Evolutionary conservation across 2,888 invertebrate genomes (phyloP), one percentile per base, ranked within the genome.

Genomic region (Agrochola circellaris): DNA sequence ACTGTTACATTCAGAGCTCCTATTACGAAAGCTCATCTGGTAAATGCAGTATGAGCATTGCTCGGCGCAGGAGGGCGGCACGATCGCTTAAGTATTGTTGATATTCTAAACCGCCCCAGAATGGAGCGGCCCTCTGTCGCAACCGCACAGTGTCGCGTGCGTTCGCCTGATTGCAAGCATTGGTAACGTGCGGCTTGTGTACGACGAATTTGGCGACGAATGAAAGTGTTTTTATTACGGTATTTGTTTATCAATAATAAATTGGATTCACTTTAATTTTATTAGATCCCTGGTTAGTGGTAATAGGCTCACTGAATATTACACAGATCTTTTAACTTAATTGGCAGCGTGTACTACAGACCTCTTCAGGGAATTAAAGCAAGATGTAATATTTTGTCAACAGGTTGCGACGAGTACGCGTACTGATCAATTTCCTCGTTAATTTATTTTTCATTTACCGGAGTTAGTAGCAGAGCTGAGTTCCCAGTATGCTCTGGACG

Each of bases 91-190:
- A 95, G 93, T 93, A 94, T 94, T 96, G 95, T 95, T 95, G 94
- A 94, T 96, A 95, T 95, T 95, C 95, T 94, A 93, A 95, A 94
- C 94, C 93, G 88, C 93, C 93, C 93, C 91, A 89, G 92, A 91
- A 90, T 89, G 89, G 81, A 80, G 89, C 86, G 88, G 90, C 86
- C 90, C 92, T 91, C 88, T 92, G 93, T 94, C 89, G 95, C 92
- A 93, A 95, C 95, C 95, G 89, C 95, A 94, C 91, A 92, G 89
- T 91, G 93, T 93, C 94, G 94, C 94, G 92, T 94, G 94, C 93
- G 92, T 92, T 90, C 88, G 92, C 91, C 92, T 94, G 95, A 95
- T 95, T 95, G 94, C 94, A 93, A 93, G 93, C 90, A 91, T 91
- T 91, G 87, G 88, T 90, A 84, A 87, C 34, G 91, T 93, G 88